phyloP scores from a whole-genome alignment of 2,888 invertebrate species.

The Argyresthia albistria region DNA sequence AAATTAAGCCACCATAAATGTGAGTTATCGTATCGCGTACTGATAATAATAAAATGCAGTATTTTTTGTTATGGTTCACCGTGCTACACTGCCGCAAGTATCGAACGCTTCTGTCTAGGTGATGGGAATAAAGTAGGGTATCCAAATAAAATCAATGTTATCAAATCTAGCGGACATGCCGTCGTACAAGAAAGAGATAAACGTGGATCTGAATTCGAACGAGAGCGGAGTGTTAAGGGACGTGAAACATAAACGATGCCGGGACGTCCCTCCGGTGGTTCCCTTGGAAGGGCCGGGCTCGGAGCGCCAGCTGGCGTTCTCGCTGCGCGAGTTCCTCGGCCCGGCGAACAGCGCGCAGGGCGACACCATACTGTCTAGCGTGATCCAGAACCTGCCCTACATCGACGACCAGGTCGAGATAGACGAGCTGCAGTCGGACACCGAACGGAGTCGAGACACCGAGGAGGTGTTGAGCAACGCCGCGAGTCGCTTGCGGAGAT shows the following conservation, averaged over 20 bases:
- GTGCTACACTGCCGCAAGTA: background rate
- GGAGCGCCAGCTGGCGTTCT: constrained; percentile 49
- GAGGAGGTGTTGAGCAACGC: constrained; percentile 56
- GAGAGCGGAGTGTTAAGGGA: constrained; percentile 40
- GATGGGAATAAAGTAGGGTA: background rate
- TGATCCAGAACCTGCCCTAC: constrained; percentile 37
- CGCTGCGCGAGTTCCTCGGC: constrained; percentile 49
- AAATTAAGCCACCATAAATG: background rate
- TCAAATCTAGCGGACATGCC: constrained; percentile 37
- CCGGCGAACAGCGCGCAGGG: constrained; percentile 9
- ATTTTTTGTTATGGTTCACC: background rate
- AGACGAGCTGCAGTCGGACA: constrained; percentile 37
- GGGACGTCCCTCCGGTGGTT: constrained; percentile 27
- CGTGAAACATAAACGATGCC: constrained; percentile 29
- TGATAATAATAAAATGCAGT: constrained; percentile 2
- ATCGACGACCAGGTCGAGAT: constrained; percentile 47
- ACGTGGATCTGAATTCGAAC: constrained; percentile 50
- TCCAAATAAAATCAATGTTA: background rate
- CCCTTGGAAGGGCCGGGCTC: constrained; percentile 21
- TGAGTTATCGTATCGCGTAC: background rate
- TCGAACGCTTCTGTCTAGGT: background rate
- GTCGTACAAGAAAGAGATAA: constrained; percentile 54
- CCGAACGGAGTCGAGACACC: constrained; percentile 42
- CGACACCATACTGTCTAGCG: constrained; percentile 32
- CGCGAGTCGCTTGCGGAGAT: constrained; percentile 59